These are phyloP conservation scores for Amiota mariae DNA, from an alignment of 2,888 invertebrate genomes.

Conservation along the genomic window DNA sequence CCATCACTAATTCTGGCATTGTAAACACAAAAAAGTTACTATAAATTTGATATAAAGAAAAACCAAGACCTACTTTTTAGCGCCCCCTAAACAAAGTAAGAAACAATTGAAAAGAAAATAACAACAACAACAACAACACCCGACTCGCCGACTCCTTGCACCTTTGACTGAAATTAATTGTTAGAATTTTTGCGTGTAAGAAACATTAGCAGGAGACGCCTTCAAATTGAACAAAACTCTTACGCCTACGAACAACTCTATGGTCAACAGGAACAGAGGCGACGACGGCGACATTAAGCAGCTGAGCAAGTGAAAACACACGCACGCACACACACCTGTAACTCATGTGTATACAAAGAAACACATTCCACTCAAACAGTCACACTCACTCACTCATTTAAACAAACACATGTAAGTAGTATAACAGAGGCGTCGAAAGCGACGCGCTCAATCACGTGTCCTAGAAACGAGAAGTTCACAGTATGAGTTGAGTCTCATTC, in stretches of 20 bases:
- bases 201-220: conserved; percentile 45
- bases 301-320: conserved; percentile 34
- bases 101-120: conserved; percentile 41
- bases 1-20: conserved; percentile 9
- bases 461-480: conserved; percentile 8
- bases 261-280: conserved; percentile 2
- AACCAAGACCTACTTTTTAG: conserved; percentile 40
- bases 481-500: background rate
- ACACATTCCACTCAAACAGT: too few relatives aligned
- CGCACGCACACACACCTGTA: conserved; percentile 27
- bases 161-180: conserved; percentile 37
- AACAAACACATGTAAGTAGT: too few relatives aligned
- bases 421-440: background rate
- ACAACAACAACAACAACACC: too few relatives aligned
- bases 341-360: background rate
- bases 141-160: background rate
- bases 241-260: conserved; percentile 25
- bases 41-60: conserved; percentile 34
- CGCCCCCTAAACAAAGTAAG: conserved; percentile 37
- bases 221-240: conserved; percentile 36
- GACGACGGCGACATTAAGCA: background rate
- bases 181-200: conserved; percentile 50
- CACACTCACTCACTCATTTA: background rate
- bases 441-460: conserved; percentile 17
- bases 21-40: conserved; percentile 1